A percentile compares a stretch with the other conserved stretches of the same genome.
phyloP scores from a whole-genome alignment of 2,888 invertebrate genomes.

The Machimus rusticus region DNA sequence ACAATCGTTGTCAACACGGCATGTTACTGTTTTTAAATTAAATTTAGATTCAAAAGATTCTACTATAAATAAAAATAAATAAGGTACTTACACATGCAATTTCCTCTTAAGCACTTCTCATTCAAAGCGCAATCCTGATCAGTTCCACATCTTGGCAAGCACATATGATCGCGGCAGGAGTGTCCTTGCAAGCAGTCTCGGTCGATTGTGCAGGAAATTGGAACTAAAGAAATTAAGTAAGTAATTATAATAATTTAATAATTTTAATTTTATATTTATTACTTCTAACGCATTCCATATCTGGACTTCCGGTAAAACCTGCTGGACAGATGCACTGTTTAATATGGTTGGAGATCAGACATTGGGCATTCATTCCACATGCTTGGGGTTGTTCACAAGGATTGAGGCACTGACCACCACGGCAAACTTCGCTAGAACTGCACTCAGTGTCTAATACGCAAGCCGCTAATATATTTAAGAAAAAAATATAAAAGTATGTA shows the following conservation, averaged over 20 bases:
- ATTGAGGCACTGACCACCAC: slow-evolving; percentile 81
- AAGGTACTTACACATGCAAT: slow-evolving; percentile 76
- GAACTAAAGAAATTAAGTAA: slow-evolving; percentile 66
- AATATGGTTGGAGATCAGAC: slow-evolving; percentile 74
- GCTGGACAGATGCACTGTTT: slow-evolving; percentile 84
- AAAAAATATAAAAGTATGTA: not conserved
- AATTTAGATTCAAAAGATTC: not conserved
- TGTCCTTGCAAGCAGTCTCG: slow-evolving; percentile 76
- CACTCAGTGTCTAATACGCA: slow-evolving; percentile 84
- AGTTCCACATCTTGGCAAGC: slow-evolving; percentile 75
- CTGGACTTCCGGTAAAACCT: slow-evolving; percentile 85
- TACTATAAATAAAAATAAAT: not conserved
- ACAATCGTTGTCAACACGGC: slow-evolving; percentile 90
- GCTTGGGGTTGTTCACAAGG: slow-evolving; percentile 78
- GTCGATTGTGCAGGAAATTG: slow-evolving; percentile 75
- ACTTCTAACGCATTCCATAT: slow-evolving; percentile 85
- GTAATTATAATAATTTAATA: not conserved
- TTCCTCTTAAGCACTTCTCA: slow-evolving; percentile 84
- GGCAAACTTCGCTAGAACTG: slow-evolving; percentile 78
- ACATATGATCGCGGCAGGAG: slow-evolving; percentile 82
- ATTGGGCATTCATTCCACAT: slow-evolving; percentile 86
- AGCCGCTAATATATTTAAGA: slow-evolving; percentile 67
- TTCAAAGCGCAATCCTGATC: slow-evolving; percentile 89
- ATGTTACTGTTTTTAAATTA: slow-evolving; percentile 70
- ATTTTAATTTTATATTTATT: slow-evolving; percentile 58